Evolutionary conservation across 2,797 vertebrate species (phyloP).

Genomic region (Arnoldichthys spilopterus): DNA sequence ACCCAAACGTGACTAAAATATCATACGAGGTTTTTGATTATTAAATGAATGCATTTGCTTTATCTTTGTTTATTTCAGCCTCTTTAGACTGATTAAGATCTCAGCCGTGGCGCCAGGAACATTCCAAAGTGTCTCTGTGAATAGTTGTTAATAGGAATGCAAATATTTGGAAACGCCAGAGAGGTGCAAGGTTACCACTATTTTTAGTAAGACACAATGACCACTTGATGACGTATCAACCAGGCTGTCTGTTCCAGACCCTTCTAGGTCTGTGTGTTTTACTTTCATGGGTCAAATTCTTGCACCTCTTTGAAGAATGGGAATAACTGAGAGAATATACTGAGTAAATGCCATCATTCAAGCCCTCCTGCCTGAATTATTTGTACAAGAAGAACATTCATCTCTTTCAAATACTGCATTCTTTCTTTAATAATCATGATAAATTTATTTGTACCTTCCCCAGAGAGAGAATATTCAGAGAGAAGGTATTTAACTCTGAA

Average conservation of each 20-base stretch:
- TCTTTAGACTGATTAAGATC: conserved; percentile 64
- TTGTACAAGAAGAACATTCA: neutral
- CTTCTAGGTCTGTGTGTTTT: conserved; percentile 63
- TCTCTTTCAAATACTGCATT: neutral
- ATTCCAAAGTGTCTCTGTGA: conserved; percentile 61
- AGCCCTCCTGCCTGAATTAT: neutral
- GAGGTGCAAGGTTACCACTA: conserved; percentile 72
- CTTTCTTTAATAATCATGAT: neutral
- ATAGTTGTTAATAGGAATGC: conserved; percentile 69
- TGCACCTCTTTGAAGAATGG: neutral
- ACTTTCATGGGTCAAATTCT: conserved; percentile 4
- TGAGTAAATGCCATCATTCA: neutral
- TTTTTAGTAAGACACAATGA: conserved; percentile 59
- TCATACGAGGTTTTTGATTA: conserved; percentile 31
- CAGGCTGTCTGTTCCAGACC: neutral
- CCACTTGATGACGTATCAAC: conserved; percentile 54
- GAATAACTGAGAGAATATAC: neutral
- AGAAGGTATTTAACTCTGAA: neutral
- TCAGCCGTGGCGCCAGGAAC: conserved; percentile 63
- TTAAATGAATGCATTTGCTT: neutral
- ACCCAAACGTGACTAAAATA: conserved; percentile 17
- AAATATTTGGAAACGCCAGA: conserved; percentile 76
- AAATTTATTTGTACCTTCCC: neutral
- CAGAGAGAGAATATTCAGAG: neutral
- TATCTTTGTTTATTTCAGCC: conserved; percentile 31